Conservation (phyloP, 2,888 invertebrate genomes). For the Raillietiella orientalis region DNA sequence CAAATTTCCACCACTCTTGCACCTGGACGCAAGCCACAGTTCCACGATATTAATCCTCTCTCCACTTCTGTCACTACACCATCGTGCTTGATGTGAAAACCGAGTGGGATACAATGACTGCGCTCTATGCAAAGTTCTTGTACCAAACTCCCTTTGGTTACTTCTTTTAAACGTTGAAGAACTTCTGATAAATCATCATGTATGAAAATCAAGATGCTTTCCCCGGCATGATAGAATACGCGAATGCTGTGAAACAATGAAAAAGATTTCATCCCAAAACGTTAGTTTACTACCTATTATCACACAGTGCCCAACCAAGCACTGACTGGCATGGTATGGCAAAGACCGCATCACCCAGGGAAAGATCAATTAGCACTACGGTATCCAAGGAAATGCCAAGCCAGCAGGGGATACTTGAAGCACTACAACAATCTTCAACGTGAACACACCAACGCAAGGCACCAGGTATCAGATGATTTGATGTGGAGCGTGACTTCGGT, state of each 20-base stretch:
- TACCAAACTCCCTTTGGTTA: slow-evolving; percentile 25
- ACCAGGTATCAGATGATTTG: slow-evolving; percentile 32
- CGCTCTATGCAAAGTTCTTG: slow-evolving; percentile 47
- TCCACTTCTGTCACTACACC: slow-evolving; percentile 78
- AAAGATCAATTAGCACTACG: slow-evolving; percentile 53
- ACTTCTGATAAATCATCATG: neutral
- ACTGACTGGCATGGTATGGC: slow-evolving; percentile 51
- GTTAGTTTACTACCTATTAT: slow-evolving; percentile 16
- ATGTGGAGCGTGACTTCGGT: slow-evolving; percentile 31
- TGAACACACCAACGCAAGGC: slow-evolving; percentile 55
- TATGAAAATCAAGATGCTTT: slow-evolving; percentile 27
- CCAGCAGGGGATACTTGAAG: slow-evolving; percentile 30
- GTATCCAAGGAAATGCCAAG: slow-evolving; percentile 61
- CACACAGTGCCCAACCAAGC: slow-evolving; percentile 30
- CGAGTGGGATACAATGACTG: slow-evolving; percentile 49
- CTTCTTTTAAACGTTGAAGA: neutral
- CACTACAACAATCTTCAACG: slow-evolving; percentile 19
- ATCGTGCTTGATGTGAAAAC: slow-evolving; percentile 48
- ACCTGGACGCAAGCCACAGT: slow-evolving; percentile 57
- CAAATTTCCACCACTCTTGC: slow-evolving; percentile 69
- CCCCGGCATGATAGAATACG: slow-evolving; percentile 73
- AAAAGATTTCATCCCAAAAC: slow-evolving; percentile 1
- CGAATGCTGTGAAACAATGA: slow-evolving; percentile 21
- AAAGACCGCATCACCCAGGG: slow-evolving; percentile 44
- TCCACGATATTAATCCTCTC: slow-evolving; percentile 17